Percentiles rank a stretch among this genome's conserved stretches.
Conservation (phyloP, 2,797 vertebrate species). For the Heliangelus exortis region DNA sequence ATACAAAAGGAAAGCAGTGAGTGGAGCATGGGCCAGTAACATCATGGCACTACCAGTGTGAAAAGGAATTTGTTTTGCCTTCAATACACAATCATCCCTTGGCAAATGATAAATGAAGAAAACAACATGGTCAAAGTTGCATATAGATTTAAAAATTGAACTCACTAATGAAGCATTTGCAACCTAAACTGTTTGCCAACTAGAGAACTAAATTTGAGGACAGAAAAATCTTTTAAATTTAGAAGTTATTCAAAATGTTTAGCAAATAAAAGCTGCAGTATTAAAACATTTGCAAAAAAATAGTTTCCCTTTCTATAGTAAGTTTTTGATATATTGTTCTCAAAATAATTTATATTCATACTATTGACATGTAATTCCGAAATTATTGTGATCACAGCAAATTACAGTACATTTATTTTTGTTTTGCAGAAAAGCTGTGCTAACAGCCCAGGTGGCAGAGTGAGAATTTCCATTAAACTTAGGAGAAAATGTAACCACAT, state of each 20-base stretch:
- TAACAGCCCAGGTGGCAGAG: not conserved
- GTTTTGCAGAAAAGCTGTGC: not conserved
- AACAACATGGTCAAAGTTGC: not conserved
- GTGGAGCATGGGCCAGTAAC: not conserved
- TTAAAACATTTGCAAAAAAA: not conserved
- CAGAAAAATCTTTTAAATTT: not conserved
- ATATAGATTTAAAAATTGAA: not conserved
- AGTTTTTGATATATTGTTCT: not conserved
- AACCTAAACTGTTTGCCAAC: not conserved
- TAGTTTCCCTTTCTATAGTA: not conserved
- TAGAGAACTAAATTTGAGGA: not conserved
- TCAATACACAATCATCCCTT: not conserved
- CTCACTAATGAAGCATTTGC: not conserved
- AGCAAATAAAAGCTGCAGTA: not conserved
- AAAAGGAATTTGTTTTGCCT: not conserved
- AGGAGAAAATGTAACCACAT: not conserved
- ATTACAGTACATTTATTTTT: not conserved
- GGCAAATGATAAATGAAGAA: not conserved
- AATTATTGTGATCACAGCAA: not conserved
- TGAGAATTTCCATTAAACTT: not conserved
- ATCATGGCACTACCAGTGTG: not conserved
- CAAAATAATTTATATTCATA: not conserved
- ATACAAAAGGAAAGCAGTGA: not conserved
- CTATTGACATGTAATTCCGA: not conserved
- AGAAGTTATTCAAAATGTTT: not conserved